Base-by-base conservation (phyloP, 2,113 vertebrate species). In the Procavia capensis region DNA sequence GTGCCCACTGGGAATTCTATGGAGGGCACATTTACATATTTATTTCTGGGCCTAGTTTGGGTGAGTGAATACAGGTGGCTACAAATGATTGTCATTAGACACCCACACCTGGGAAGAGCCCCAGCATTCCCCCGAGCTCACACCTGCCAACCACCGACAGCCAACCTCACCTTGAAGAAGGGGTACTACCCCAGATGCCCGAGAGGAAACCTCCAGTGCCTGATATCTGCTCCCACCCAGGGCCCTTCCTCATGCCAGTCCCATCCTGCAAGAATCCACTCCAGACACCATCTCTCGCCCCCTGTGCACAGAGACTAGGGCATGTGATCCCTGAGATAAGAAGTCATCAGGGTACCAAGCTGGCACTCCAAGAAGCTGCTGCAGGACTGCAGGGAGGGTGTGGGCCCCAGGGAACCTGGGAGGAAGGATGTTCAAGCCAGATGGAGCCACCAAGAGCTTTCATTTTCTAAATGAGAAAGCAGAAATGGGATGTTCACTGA, bases 391-490 rank as follows among this genome's bases (percentile, higher is more conserved):
- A 31, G 34, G 64, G 41, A 63, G 41, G 41, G 50, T 3, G 4
- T 6, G 20, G 24, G 34, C 19, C 0, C 9, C 6, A 14, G 31
- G 34, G 20, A 31, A 54, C n/a, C 29, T 5, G 20, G 20, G 6
- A 41, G 14, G 43, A 39, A 61, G 7, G 68, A 7, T 2, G 31
- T 39, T 19, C 5, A 19, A 70, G 79, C 89, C 25, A 22, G 39
- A 36, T 0, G 0, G 68, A 45, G 45, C 5, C 66, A 36, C 31
- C 9, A 29, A 43, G 36, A 47, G 39, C 79, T 75, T 61, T 6
- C 54, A 7, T 68, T 95, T 96, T 50, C 50, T 47, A 47, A 86
- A 10, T 9, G 25, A 96, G 50, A 45, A 75, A 70, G n/a, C 13
- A 31, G 45, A 63, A 54, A 50, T 70, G 59, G 54, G 6, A n/a